A percentile compares a stretch with the other conserved stretches of the same genome.
Conservation (phyloP, 2,888 invertebrate species). For the Sphecodes monilicornis region DNA sequence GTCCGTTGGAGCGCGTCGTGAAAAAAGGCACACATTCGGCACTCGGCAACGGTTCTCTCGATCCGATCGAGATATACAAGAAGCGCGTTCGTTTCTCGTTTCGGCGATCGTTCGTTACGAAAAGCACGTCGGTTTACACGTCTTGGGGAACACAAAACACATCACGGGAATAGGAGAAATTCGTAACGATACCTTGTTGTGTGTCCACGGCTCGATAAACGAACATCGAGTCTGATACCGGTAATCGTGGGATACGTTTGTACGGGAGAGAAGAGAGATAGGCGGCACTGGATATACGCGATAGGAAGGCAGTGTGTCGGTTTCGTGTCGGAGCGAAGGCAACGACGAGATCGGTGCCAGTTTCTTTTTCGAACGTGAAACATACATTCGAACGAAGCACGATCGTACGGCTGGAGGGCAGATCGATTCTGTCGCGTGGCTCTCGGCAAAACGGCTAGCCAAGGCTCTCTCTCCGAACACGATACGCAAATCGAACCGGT, state of each 20-base stretch:
- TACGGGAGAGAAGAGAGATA: conserved; percentile 35
- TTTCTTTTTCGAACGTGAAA: conserved; percentile 21
- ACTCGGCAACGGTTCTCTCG: conserved; percentile 29
- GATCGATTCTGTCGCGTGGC: conserved; percentile 61
- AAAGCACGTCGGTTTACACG: not conserved
- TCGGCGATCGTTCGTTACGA: conserved; percentile 18
- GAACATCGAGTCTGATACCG: conserved; percentile 39
- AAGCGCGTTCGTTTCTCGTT: conserved; percentile 12
- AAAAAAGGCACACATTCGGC: conserved; percentile 25
- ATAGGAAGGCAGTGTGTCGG: conserved; percentile 43
- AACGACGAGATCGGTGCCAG: conserved; percentile 25
- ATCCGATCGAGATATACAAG: conserved; percentile 19
- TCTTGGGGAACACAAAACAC: not conserved
- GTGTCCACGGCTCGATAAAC: conserved; percentile 1
- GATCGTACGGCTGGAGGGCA: conserved; percentile 46
- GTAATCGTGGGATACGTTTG: conserved; percentile 42
- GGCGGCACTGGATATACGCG: conserved; percentile 21
- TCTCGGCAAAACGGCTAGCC: conserved; percentile 34
- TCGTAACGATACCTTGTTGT: conserved; percentile 21
- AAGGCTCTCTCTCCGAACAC: conserved; percentile 35
- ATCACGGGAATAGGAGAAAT: conserved; percentile 23
- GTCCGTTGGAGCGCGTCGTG: conserved; percentile 45
- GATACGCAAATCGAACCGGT: conserved; percentile 52
- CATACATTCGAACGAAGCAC: conserved; percentile 29
- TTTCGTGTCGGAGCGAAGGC: conserved; percentile 13